A percentile compares a stretch with the other conserved stretches of the same genome.
Conservation (phyloP, 2,888 invertebrate genomes). For the Nebria salina region DNA sequence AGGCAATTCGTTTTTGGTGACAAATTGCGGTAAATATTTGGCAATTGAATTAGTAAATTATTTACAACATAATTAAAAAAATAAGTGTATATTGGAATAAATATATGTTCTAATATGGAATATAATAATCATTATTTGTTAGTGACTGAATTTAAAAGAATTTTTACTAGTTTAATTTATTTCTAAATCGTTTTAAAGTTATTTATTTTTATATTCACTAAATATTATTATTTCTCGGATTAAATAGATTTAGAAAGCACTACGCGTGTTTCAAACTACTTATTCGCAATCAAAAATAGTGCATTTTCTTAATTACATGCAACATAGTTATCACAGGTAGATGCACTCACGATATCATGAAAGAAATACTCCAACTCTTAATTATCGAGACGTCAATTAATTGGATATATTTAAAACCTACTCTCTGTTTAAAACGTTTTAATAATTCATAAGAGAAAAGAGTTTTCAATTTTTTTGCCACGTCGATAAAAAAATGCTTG, state of each 20-base stretch:
- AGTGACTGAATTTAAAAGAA: too few species aligned
- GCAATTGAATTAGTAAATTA: too few species aligned
- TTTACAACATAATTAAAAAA: too few species aligned
- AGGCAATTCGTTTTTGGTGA: too few species aligned
- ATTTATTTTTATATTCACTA: neutral
- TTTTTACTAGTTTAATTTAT: too few species aligned
- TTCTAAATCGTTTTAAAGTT: neutral
- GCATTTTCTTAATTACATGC: neutral
- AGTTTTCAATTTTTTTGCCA: too few species aligned
- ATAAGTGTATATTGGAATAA: too few species aligned
- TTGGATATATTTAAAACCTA: neutral
- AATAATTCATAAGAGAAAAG: neutral
- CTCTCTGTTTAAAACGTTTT: neutral
- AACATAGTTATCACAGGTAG: conserved; percentile 1
- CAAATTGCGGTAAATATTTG: too few species aligned
- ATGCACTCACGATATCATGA: neutral
- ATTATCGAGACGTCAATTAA: neutral
- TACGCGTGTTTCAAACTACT: neutral
- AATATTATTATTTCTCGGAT: neutral
- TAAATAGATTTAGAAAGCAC: neutral
- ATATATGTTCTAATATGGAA: too few species aligned
- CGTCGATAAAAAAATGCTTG: too few species aligned
- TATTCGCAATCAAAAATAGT: neutral
- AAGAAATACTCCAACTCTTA: neutral
- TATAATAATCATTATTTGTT: too few species aligned